Percentiles rank a stretch among this genome's conserved stretches.
phyloP scores from a whole-genome alignment of 2,797 vertebrate genomes.

The Micrastur ruficollis region DNA sequence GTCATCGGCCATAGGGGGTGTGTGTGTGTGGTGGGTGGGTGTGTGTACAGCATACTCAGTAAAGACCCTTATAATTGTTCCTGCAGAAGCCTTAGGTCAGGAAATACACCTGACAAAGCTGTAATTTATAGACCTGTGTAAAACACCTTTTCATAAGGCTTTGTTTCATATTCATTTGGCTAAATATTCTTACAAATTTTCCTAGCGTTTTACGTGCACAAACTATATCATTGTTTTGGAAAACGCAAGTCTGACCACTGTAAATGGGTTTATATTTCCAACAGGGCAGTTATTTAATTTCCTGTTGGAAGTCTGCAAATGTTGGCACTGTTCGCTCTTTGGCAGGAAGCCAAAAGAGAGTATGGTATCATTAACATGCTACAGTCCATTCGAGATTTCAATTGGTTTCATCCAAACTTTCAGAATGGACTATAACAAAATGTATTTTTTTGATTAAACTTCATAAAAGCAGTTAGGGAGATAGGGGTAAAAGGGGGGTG shows the following conservation, averaged over 20 bases:
- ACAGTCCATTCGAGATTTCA: constrained; percentile 45
- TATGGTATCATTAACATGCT: constrained; percentile 73
- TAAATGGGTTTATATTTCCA: constrained; percentile 87
- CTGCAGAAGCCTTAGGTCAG: not conserved
- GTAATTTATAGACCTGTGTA: not conserved
- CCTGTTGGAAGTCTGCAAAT: constrained; percentile 86
- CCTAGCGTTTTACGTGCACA: constrained; percentile 25
- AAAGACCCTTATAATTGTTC: not conserved
- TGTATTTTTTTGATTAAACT: constrained; percentile 12
- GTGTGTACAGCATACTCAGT: not conserved
- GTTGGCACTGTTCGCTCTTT: constrained; percentile 76
- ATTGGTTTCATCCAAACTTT: constrained; percentile 65
- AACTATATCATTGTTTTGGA: constrained; percentile 71
- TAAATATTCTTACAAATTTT: constrained; percentile 40
- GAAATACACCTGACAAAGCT: constrained; percentile 30
- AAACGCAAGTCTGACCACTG: constrained; percentile 82
- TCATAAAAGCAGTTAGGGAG: not conserved
- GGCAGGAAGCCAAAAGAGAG: constrained; percentile 74
- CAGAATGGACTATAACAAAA: constrained; percentile 38
- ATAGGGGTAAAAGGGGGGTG: not conserved
- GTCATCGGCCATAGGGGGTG: accelerated
- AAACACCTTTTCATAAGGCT: constrained; percentile 27
- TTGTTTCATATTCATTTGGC: constrained; percentile 13
- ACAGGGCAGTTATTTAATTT: constrained; percentile 88
- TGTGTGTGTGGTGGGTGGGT: not conserved